Evolutionary conservation across 2,113 vertebrate genomes (phyloP), one percentile per base, ranked within the genome.

Genomic region (Lontra canadensis): DNA sequence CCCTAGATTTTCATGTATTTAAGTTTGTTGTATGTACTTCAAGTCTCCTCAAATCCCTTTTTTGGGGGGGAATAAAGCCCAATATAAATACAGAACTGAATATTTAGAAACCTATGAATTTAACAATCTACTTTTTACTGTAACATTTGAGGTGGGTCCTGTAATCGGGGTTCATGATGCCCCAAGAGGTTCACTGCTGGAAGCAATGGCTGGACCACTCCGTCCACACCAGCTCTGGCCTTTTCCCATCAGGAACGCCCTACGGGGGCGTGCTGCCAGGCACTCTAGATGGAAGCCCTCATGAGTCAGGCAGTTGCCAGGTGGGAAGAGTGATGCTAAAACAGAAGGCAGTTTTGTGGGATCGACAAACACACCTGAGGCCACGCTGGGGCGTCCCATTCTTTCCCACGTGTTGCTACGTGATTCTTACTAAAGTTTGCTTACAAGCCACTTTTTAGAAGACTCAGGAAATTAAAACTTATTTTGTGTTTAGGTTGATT

Each of bases 331-430:
- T 29, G n/a, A 88, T 81, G 94, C 96, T 93, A 96, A 97, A 84
- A 92, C 94, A 96, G 88, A 81, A 57, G 31, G 73, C 84, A 73
- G 79, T 95, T 98, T 96, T 83, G 94, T 96, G 97, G 95, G 78
- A 73, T 74, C 63, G 91, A 97, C 85, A 95, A 67, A 94, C 34
- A 67, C 7, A 39, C 55, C 94, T 20, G 6, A 83, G 94, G 74
- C 80, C 73, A 55, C 0, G 1, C 49, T 74, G n/a, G 34, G 90
- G 36, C 5, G 25, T 61, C 96, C 82, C 81, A 39, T 86, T 95
- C 93, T 87, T 94, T 80, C 93, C 63, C 85, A 93, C 20, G 61
- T 49, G 39, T 25, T 59, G 90, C 52, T 90, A 63, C 1, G 31
- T 87, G 82, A 97, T 92, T 91, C 80, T 93, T 65, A 47, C 85